Conservation (phyloP, 30 jellyfish, hydroid and myxozoan genomes). For the Calvadosia cruxmelitensis region DNA sequence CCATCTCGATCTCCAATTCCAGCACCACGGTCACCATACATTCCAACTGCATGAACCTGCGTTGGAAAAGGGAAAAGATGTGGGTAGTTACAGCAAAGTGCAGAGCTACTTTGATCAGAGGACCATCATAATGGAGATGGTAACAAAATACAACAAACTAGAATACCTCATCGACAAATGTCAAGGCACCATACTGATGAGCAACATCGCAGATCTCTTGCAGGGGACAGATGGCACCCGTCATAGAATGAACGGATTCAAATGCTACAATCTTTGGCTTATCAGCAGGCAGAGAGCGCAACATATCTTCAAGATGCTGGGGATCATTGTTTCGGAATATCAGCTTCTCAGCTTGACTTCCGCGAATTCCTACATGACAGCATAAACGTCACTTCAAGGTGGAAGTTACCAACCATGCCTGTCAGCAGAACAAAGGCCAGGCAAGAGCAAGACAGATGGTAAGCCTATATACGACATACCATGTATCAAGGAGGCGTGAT, state of each 20-base stretch:
- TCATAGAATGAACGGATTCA: slow-evolving; percentile 97
- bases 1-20: slow-evolving; percentile 92
- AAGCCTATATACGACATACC: slow-evolving; percentile 49
- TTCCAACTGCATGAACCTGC: slow-evolving; percentile 98
- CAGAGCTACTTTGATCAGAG: no score
- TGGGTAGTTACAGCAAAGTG: no score
- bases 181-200: slow-evolving; percentile 90
- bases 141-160: no score
- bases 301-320: slow-evolving; percentile 68
- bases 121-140: no score
- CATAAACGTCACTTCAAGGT: background rate
- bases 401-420: background rate
- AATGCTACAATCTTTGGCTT: slow-evolving; percentile 97
- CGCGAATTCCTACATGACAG: slow-evolving; percentile 61
- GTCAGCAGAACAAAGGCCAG: no score
- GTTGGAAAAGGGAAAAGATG: no score
- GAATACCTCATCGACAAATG: slow-evolving; percentile 95
- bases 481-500: slow-evolving; percentile 99
- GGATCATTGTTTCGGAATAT: slow-evolving; percentile 87
- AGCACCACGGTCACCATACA: slow-evolving; percentile 98
- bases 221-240: slow-evolving; percentile 94
- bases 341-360: slow-evolving; percentile 72
- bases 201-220: slow-evolving; percentile 95
- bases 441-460: no score
- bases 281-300: slow-evolving; percentile 53